Conservation (phyloP, 1,140 invertebrate species). For the Calephelis nemesis region DNA sequence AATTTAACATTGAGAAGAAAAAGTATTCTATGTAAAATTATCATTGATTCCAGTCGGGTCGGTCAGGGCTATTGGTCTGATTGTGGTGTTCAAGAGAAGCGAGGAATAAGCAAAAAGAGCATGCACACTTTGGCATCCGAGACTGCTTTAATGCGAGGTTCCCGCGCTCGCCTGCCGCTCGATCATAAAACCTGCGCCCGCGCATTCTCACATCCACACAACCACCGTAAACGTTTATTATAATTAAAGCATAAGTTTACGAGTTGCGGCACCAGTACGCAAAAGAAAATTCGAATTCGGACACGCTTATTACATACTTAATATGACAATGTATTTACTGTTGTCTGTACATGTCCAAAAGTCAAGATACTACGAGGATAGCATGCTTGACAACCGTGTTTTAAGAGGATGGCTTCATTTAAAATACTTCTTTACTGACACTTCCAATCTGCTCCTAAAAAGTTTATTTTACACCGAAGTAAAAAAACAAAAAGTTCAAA, state of each 20-base stretch:
- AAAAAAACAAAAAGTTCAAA: no score
- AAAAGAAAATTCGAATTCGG: conserved; percentile 44
- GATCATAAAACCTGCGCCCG: conserved; percentile 62
- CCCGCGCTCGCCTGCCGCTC: conserved; percentile 35
- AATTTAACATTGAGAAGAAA: no score
- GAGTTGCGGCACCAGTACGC: conserved; percentile 46
- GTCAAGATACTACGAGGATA: no score
- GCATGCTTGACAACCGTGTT: no score
- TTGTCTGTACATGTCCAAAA: not conserved
- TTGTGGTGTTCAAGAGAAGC: conserved; percentile 27
- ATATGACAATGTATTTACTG: conserved; percentile 8
- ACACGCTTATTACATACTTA: conserved; percentile 26
- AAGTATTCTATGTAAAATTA: conserved; percentile 17
- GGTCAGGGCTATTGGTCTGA: conserved; percentile 27
- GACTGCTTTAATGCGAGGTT: conserved; percentile 48
- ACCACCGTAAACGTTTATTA: conserved; percentile 63
- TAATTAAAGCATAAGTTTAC: conserved; percentile 70
- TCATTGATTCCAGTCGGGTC: conserved; percentile 7
- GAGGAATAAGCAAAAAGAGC: conserved; percentile 50
- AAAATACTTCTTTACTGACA: no score
- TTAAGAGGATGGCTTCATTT: no score
- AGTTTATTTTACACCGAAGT: no score
- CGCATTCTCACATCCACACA: conserved; percentile 56
- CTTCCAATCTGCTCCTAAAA: no score
- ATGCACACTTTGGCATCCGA: conserved; percentile 49